A percentile compares a stretch with the other conserved stretches of the same genome.
Evolutionary conservation across 2,113 vertebrate genomes (phyloP).

Genomic region (Nerophis lumbriciformis): DNA sequence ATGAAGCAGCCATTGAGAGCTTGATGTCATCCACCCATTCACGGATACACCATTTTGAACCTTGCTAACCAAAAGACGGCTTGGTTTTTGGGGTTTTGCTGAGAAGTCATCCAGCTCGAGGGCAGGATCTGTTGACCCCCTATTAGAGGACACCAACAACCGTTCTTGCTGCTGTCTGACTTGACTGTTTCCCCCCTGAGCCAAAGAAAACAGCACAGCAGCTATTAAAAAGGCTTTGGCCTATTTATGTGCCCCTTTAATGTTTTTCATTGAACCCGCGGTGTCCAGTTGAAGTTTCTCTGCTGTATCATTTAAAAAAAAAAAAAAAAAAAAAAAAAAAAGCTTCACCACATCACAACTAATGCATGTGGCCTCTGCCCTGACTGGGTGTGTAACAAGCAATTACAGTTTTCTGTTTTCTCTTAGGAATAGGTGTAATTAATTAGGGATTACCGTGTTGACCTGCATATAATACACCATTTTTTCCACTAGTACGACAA

Average conservation of each 20-base stretch:
- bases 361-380: conserved; percentile 43
- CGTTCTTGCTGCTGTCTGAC: conserved; percentile 21
- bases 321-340: conserved; percentile 45
- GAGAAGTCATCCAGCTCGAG: conserved; percentile 36
- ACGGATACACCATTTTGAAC: conserved; percentile 51
- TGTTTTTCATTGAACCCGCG: conserved; percentile 64
- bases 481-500: no score
- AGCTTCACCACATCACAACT: conserved; percentile 31
- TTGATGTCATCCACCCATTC: conserved; percentile 60
- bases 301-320: conserved; percentile 50
- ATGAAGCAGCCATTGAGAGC: conserved; percentile 58
- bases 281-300: conserved; percentile 57
- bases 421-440: not conserved
- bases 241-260: conserved; percentile 62
- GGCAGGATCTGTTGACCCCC: conserved; percentile 51
- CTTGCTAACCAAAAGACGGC: conserved; percentile 32
- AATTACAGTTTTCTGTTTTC: conserved; percentile 12
- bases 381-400: conserved; percentile 20
- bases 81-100: conserved; percentile 36
- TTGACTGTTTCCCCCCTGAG: conserved; percentile 34
- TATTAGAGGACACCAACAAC: conserved; percentile 29
- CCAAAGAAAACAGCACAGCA: conserved; percentile 62
- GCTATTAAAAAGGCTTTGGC: conserved; percentile 53
- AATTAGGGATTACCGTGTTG: not conserved
- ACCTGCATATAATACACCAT: no score